Percentiles rank a stretch among this genome's conserved stretches.
phyloP scores from a whole-genome alignment of 2,113 vertebrate species.

The Thalassarche chlororhynchos region DNA sequence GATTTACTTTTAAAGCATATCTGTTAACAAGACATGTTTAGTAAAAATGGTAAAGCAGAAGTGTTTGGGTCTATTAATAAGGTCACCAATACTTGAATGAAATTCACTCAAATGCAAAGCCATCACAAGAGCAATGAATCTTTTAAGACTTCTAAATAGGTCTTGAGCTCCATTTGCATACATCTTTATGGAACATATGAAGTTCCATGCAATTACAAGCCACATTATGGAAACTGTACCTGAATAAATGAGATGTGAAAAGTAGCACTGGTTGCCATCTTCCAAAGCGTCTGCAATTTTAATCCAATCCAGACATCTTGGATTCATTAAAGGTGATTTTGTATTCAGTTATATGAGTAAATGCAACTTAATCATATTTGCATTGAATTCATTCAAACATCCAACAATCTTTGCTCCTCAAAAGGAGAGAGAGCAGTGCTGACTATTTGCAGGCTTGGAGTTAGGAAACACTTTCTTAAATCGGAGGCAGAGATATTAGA shows the following conservation, averaged over 20 bases:
- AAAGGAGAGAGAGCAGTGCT: neutral
- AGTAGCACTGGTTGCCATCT: neutral
- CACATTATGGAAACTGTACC: neutral
- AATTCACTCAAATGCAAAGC: neutral
- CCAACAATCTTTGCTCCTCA: neutral
- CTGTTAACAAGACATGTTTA: neutral
- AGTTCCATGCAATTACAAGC: neutral
- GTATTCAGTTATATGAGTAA: neutral
- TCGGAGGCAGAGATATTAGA: neutral
- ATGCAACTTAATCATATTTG: neutral
- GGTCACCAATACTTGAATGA: neutral
- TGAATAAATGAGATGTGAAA: neutral
- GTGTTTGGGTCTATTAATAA: conserved; percentile 9
- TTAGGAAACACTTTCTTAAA: neutral
- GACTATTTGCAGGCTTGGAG: neutral
- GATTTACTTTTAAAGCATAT: neutral
- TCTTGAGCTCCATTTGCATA: conserved; percentile 24
- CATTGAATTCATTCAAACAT: neutral
- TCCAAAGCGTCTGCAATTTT: neutral
- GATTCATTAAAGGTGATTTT: neutral
- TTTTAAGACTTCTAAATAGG: conserved; percentile 23
- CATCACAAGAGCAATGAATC: neutral
- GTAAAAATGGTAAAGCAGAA: neutral
- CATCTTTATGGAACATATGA: conserved; percentile 8
- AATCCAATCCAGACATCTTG: neutral